Evolutionary conservation across 2,797 vertebrate genomes (phyloP).

Genomic region (Myotis planiceps): DNA sequence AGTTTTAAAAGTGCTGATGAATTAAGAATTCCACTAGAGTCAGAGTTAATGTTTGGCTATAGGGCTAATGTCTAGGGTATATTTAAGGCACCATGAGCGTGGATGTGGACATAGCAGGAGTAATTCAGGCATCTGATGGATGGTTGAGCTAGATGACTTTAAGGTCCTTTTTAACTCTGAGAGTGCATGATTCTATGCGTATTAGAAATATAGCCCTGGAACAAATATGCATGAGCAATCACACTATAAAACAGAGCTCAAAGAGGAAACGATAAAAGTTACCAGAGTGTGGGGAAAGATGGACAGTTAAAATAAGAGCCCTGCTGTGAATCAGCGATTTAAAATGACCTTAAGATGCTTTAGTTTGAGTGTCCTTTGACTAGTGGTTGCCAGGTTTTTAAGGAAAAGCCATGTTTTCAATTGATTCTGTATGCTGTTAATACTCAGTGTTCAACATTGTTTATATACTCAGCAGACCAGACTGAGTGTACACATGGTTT

Average conservation of each 20-base stretch:
- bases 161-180: constrained; percentile 57
- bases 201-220: constrained; percentile 46
- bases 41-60: constrained; percentile 70
- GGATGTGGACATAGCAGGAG: constrained; percentile 43
- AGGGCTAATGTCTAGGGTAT: constrained; percentile 63
- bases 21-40: constrained; percentile 71
- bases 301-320: constrained; percentile 21
- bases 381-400: not conserved
- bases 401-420: not conserved
- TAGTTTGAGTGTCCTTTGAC: not conserved
- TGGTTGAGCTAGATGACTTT: constrained; percentile 40
- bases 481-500: not conserved
- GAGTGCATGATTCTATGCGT: not conserved
- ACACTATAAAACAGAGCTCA: constrained; percentile 54
- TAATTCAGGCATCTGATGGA: constrained; percentile 66
- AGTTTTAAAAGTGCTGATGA: constrained; percentile 75
- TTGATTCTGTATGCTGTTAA: not conserved
- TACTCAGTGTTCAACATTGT: not conserved
- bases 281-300: not conserved
- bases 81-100: constrained; percentile 24
- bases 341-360: constrained; percentile 47
- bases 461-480: not conserved
- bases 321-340: constrained; percentile 41
- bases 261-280: constrained; percentile 63
- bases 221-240: constrained; percentile 58